Evolutionary conservation across 2,797 vertebrate species (phyloP), one percentile per base, ranked within the genome.

Genomic region (Peromyscus aztecus): DNA sequence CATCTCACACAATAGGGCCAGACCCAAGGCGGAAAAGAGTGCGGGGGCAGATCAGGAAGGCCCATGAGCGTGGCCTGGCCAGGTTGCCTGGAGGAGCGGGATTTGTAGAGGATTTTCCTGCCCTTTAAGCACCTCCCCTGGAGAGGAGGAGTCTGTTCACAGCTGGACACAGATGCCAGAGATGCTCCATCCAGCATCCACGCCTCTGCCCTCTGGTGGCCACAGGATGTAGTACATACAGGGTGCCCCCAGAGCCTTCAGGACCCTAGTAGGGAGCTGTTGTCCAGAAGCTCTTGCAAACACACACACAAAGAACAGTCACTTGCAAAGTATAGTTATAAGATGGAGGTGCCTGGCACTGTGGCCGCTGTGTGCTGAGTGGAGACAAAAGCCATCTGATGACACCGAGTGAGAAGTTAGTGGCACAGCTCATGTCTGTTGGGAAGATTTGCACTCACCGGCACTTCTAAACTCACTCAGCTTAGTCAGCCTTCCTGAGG

Each of bases 151-250:
- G 27, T 31, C 1, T 63, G 43, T 27, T 43, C 3, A 49, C 29
- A 49, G 57, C 27, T 17, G 61, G 37, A 67, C 37, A 29, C 31
- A 43, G 31, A 61, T 40, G 57, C 12, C 23, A n/a, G 31, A 43
- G 31, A 61, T n/a, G 57, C 9, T 19, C 31, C 11, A n/a, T 2
- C 31, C 4, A 0, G 0, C 1, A 0, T 63, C 40, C 63, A 37
- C 76, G 40, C 76, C 4, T 46, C 34, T 1, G 17, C n/a, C 46
- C 77, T 37, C 91, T 94, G 46, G 43, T 0, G 43, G 91, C 63
- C 61, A 55, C 11, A 24, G n/a, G 27, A 34, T 4, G 1, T 69
- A 82, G 78, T 77, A 37, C n/a, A 69, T 77, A 34, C 27, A 69
- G 67, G 75, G 10, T 7, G 7, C 27, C 16, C 49, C 65, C 73